A percentile compares a stretch with the other conserved stretches of the same genome.
Conservation (phyloP, 1,140 invertebrate genomes). For the Musca vetustissima region DNA sequence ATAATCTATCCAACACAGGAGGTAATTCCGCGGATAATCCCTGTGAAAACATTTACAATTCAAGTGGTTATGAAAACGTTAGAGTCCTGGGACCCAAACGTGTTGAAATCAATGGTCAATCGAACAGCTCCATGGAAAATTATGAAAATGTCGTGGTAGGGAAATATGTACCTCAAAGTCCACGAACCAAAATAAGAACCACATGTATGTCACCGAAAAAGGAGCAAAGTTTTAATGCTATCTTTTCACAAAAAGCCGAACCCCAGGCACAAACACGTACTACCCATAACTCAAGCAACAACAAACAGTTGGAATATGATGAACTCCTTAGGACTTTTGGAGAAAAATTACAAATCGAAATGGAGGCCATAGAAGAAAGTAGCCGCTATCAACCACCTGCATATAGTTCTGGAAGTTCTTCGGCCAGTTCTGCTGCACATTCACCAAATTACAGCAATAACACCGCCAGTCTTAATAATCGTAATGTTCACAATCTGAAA, state of each 20-base stretch:
- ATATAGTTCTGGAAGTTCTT: too few relatives aligned
- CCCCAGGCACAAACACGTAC: constrained; percentile 34
- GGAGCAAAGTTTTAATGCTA: constrained; percentile 39
- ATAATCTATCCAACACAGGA: constrained; percentile 32
- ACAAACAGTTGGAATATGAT: constrained; percentile 49
- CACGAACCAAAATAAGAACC: constrained; percentile 53
- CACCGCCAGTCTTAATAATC: constrained; percentile 39
- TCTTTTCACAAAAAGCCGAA: constrained; percentile 32
- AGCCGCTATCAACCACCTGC: constrained; percentile 22
- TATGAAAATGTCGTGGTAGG: constrained; percentile 43
- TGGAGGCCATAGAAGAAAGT: constrained; percentile 34
- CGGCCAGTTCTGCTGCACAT: neutral
- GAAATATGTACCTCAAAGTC: constrained; percentile 54
- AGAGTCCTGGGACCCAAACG: constrained; percentile 47
- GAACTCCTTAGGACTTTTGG: constrained; percentile 53
- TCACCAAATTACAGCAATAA: constrained; percentile 25
- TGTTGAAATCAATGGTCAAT: constrained; percentile 49
- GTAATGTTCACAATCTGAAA: constrained; percentile 53
- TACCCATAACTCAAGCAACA: constrained; percentile 39
- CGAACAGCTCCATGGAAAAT: constrained; percentile 30
- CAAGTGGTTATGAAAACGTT: constrained; percentile 53
- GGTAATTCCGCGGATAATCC: neutral
- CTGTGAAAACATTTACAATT: neutral
- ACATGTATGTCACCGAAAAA: constrained; percentile 55
- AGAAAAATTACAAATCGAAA: constrained; percentile 47